These are phyloP conservation scores for Catocala fraxini DNA, from an alignment of 2,888 invertebrate genomes.

Conservation along the genomic window DNA sequence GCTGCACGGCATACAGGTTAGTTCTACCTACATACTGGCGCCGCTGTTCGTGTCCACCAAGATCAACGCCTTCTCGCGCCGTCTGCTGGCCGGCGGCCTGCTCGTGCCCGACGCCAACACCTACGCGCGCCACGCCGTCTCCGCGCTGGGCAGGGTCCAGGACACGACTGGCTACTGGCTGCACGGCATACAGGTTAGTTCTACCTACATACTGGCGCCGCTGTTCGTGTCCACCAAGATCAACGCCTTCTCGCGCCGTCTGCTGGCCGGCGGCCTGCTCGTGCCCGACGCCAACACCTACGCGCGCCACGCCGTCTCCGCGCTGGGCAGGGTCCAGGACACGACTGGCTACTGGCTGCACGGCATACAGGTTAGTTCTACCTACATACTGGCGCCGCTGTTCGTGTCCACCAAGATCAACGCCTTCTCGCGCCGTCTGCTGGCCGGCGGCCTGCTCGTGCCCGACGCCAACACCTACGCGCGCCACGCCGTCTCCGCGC, in stretches of 20 bases:
- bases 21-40: slow-evolving; percentile 77
- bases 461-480: slow-evolving; percentile 92
- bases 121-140: slow-evolving; percentile 92
- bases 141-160: slow-evolving; percentile 92
- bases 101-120: slow-evolving; percentile 90
- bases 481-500: slow-evolving; percentile 91
- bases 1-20: slow-evolving; percentile 95
- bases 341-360: slow-evolving; percentile 97
- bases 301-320: slow-evolving; percentile 92
- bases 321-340: slow-evolving; percentile 92
- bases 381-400: slow-evolving; percentile 89
- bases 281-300: slow-evolving; percentile 91
- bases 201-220: slow-evolving; percentile 88
- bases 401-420: slow-evolving; percentile 98
- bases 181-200: slow-evolving; percentile 94
- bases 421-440: slow-evolving; percentile 91
- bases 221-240: slow-evolving; percentile 97
- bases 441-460: slow-evolving; percentile 89
- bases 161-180: slow-evolving; percentile 96
- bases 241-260: slow-evolving; percentile 93
- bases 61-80: slow-evolving; percentile 94
- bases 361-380: slow-evolving; percentile 91
- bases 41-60: slow-evolving; percentile 97
- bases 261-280: slow-evolving; percentile 89
- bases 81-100: slow-evolving; percentile 89